These are phyloP conservation scores for Pantherophis alleghaniensis DNA, from an alignment of 2,797 vertebrate species.

Conservation along the genomic window DNA sequence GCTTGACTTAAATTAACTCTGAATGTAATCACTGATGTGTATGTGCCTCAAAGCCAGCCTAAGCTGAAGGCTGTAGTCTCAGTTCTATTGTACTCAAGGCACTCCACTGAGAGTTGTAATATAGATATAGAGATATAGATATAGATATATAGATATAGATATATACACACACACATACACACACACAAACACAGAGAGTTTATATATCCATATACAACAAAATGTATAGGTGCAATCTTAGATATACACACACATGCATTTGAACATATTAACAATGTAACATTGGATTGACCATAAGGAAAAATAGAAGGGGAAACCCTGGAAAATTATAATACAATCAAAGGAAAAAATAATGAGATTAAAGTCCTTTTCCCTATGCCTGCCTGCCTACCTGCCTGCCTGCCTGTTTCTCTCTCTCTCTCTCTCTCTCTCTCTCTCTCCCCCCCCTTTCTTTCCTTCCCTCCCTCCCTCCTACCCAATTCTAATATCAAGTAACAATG, in stretches of 20 bases:
- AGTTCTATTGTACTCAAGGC: neutral
- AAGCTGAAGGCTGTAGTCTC: neutral
- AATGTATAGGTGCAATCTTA: neutral
- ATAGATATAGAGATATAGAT: no score
- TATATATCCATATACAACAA: neutral
- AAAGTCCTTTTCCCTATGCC: neutral
- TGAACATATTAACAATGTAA: neutral
- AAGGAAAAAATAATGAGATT: neutral
- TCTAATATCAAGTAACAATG: neutral
- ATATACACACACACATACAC: neutral
- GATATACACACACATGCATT: neutral
- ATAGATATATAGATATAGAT: no score
- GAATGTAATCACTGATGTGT: neutral
- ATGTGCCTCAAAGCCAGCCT: neutral
- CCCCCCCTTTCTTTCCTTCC: no score
- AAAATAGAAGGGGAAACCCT: neutral
- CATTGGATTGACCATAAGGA: neutral
- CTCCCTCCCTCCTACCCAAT: neutral
- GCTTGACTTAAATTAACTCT: neutral
- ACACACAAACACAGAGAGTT: neutral
- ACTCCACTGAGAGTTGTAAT: neutral
- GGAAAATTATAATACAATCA: neutral
- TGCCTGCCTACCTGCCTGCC: neutral
- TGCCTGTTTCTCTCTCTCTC: no score
- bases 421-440: rapidly evolving